These are phyloP conservation scores for Calyptommatus sinebrachiatus DNA, from an alignment of 2,113 vertebrate genomes.

Conservation along the genomic window DNA sequence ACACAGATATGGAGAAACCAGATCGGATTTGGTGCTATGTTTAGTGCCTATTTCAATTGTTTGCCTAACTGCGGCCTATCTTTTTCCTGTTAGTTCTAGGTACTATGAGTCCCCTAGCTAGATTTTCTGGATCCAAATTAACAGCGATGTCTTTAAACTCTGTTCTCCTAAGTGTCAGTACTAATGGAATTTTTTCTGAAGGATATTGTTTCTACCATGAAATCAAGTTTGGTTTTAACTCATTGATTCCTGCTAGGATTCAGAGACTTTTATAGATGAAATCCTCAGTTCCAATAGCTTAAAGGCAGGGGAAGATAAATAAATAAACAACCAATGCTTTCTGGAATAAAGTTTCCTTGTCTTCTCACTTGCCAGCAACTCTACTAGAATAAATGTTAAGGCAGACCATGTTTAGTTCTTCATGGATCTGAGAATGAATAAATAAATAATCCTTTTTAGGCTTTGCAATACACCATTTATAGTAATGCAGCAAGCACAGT, in stretches of 20 bases:
- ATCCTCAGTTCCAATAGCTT: background rate
- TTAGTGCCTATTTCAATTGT: background rate
- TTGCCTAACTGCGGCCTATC: no score
- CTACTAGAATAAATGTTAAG: constrained; percentile 28
- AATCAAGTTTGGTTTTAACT: background rate
- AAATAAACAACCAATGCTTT: background rate
- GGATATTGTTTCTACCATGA: background rate
- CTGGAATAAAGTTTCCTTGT: background rate
- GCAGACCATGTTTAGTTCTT: constrained; percentile 37
- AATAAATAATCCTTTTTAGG: constrained; percentile 45
- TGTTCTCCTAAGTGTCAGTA: background rate
- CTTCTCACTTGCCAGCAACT: background rate
- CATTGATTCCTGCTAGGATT: background rate
- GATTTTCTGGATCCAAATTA: no score
- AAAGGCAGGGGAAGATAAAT: background rate
- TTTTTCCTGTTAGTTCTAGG: no score
- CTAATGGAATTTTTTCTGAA: no score
- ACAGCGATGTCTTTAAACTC: background rate
- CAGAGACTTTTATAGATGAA: background rate
- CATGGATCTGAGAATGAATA: constrained; percentile 29
- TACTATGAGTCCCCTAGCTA: no score
- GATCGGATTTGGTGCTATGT: no score
- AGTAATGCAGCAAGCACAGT: constrained; percentile 35
- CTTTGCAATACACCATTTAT: constrained; percentile 38
- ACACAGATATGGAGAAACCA: background rate